These are phyloP conservation scores for Hydrozoanthus gracilis DNA, from an alignment of 92 coral and sea anemone genomes.

Conservation along the genomic window DNA sequence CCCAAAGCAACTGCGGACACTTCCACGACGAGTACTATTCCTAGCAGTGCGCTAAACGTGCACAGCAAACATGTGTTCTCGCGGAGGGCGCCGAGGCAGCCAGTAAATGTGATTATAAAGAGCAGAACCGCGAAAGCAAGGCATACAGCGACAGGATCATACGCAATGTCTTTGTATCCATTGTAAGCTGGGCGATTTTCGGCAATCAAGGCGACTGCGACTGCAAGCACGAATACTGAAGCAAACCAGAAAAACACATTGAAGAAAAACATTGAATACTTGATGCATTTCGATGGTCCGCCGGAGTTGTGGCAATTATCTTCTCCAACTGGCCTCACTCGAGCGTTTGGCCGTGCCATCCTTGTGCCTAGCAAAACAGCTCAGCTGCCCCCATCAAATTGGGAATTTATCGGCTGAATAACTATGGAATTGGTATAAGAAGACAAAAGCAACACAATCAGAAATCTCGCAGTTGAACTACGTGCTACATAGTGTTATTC, in stretches of 20 bases:
- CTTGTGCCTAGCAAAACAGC: not conserved
- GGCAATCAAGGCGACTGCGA: slow-evolving; percentile 62
- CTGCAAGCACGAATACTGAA: slow-evolving; percentile 56
- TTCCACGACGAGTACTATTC: slow-evolving; percentile 52
- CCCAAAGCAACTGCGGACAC: slow-evolving; percentile 59
- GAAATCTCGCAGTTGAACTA: not conserved
- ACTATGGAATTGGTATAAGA: not conserved
- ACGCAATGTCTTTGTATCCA: slow-evolving; percentile 58
- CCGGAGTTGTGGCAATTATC: not conserved
- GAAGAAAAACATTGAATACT: slow-evolving; percentile 66
- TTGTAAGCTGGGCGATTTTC: slow-evolving; percentile 64
- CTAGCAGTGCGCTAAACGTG: slow-evolving; percentile 49
- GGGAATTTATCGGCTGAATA: not conserved
- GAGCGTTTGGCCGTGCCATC: slow-evolving; percentile 12
- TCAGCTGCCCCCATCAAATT: not conserved
- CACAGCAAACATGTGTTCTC: slow-evolving; percentile 71
- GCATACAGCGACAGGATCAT: slow-evolving; percentile 70
- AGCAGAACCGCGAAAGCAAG: slow-evolving; percentile 60
- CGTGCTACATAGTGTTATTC: not conserved
- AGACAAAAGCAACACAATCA: not conserved
- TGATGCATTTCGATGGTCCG: slow-evolving; percentile 64
- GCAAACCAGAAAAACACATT: slow-evolving; percentile 76
- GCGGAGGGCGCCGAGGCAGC: slow-evolving; percentile 78
- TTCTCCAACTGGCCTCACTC: slow-evolving; percentile 5
- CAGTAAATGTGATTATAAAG: slow-evolving; percentile 72